phyloP scores from a whole-genome alignment of 2,113 vertebrate genomes.

The Anolis carolinensis region DNA sequence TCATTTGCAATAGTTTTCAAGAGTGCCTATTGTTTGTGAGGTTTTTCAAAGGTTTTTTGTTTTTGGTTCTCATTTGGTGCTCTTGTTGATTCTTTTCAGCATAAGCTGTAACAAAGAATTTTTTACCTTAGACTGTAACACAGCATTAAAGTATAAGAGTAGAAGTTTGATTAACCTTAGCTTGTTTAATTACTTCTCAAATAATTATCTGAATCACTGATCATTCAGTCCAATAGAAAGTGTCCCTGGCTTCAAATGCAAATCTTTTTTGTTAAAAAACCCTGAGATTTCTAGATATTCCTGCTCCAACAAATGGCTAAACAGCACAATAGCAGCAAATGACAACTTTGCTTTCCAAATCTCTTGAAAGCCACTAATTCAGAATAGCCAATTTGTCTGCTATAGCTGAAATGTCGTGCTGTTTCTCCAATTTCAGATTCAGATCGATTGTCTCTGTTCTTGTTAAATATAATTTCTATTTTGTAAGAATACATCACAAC shows the following conservation, averaged over 20 bases:
- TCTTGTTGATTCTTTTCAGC: constrained; percentile 25
- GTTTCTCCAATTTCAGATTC: background rate
- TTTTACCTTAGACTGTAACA: constrained; percentile 6
- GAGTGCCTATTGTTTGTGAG: rapidly evolving
- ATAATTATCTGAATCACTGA: constrained; percentile 32
- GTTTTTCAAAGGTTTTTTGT: background rate
- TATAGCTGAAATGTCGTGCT: background rate
- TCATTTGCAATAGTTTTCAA: constrained; percentile 7
- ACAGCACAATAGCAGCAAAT: constrained; percentile 20
- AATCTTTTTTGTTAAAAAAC: constrained; percentile 13
- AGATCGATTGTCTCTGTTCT: background rate
- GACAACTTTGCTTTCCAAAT: background rate
- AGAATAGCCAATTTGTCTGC: background rate
- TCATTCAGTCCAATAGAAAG: constrained; percentile 22
- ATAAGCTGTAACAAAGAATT: constrained; percentile 14
- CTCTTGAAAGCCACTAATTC: constrained; percentile 5
- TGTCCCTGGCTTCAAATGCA: constrained; percentile 36
- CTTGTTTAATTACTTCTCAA: constrained; percentile 39
- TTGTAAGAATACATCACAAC: background rate
- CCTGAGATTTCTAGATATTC: constrained; percentile 31
- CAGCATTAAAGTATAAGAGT: constrained; percentile 28
- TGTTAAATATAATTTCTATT: background rate
- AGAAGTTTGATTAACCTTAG: constrained; percentile 27
- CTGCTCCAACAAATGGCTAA: constrained; percentile 7
- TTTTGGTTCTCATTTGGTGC: background rate